Base-by-base conservation (phyloP, 2,113 vertebrate genomes). In the Pseudonaja textilis region DNA sequence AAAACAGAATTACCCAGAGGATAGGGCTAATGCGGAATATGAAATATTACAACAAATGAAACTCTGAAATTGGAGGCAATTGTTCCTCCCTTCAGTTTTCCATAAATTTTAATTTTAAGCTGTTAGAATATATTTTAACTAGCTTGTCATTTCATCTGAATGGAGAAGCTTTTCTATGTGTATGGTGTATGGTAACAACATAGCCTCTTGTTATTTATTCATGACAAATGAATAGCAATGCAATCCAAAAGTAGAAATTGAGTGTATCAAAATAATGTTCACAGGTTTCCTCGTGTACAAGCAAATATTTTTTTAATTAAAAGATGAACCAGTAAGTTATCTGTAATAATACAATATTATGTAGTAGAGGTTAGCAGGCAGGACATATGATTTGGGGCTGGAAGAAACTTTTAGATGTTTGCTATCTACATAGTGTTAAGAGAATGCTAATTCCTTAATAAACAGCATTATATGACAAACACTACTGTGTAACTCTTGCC, bases 401-500 rank as follows among this genome's bases (percentile, higher is more conserved):
- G 34, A 39, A 6, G 29, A 25, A 93, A 85, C 0, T 22, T 25
- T 26, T 54, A 57, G 91, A 47, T 87, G 10, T 88, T 86, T 91
- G 57, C 20, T n/a, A 74, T 85, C 52, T 93, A 61, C 95, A 52
- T 16, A 39, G n/a, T 26, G 88, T 88, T 96, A 88, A n/a, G 95
- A 95, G 89, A 92, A 94, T 91, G 56, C 57, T 64, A 93, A 96
- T 89, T 90, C 91, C 85, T 93, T 12, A 57, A 91, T 89, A 93
- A 86, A 90, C 61, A 89, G 93, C 74, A 95, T 93, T 88, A 90
- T 90, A 34, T n/a, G 92, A 87, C 11, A 61, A 93, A 91, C 3
- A 64, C 0, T 23, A 2, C 23, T 85, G 0, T 0, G 20, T 14
- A 81, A 52, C 9, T 1, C 81, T 93, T 45, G 50, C 50, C 93